Conservation (phyloP, 2,113 vertebrate genomes). For the Hylia prasina region DNA sequence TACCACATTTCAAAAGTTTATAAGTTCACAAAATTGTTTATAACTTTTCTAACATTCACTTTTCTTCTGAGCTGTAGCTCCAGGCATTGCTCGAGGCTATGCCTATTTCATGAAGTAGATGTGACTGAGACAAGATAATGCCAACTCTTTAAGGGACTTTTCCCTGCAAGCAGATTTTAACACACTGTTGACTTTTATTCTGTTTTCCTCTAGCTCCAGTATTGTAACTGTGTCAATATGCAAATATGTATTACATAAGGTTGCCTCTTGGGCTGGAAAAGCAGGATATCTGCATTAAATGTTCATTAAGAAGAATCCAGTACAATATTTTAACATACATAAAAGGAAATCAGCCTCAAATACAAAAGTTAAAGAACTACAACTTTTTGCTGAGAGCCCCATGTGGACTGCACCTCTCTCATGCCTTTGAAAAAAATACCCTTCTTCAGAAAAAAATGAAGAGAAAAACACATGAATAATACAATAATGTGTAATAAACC, state of each 20-base stretch:
- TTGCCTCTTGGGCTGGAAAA: conserved; percentile 26
- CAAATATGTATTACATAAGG: conserved; percentile 50
- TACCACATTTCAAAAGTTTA: not conserved
- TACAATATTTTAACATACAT: conserved; percentile 20
- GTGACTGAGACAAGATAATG: not conserved
- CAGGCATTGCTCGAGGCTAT: not conserved
- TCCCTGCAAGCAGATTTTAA: not conserved
- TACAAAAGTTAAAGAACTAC: not conserved
- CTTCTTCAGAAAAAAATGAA: not conserved
- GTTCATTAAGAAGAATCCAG: conserved; percentile 33
- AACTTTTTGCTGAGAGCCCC: not conserved
- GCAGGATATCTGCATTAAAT: conserved; percentile 25
- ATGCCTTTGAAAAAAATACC: not conserved
- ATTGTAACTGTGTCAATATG: conserved; percentile 50
- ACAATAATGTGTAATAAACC: not conserved
- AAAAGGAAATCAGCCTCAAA: conserved; percentile 3
- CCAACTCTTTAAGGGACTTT: not conserved
- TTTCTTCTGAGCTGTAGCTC: not conserved
- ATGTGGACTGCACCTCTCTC: not conserved
- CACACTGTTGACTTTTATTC: not conserved
- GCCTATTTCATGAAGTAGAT: not conserved
- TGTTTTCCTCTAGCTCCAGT: conserved; percentile 6
- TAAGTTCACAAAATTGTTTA: not conserved
- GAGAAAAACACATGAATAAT: conserved; percentile 25
- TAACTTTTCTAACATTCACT: not conserved